A percentile compares a stretch with the other conserved stretches of the same genome.
Conservation (phyloP, 2,888 invertebrate species). For the Hirtodrosophila trivittata region DNA sequence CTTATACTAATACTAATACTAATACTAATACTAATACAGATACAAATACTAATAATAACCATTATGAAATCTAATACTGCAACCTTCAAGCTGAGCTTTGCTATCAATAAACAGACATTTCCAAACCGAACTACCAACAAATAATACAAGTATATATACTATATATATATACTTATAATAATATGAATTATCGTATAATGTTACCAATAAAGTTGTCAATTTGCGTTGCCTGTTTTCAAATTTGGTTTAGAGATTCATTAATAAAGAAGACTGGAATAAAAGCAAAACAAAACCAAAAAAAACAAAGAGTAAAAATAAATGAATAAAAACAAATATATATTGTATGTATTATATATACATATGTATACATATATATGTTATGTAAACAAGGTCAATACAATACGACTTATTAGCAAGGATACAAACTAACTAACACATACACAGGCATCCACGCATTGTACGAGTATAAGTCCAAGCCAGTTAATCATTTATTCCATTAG, state of each 20-base stretch:
- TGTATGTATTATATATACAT: slow-evolving; percentile 38
- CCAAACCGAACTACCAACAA: slow-evolving; percentile 41
- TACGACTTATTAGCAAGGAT: slow-evolving; percentile 40
- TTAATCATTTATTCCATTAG: slow-evolving; percentile 22
- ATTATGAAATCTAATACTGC: slow-evolving; percentile 52
- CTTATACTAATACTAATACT: slow-evolving; percentile 24
- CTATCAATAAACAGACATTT: slow-evolving; percentile 49
- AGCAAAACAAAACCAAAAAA: slow-evolving; percentile 56
- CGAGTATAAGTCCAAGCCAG: slow-evolving; percentile 19
- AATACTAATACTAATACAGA: slow-evolving; percentile 1
- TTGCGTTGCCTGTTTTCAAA: slow-evolving; percentile 51
- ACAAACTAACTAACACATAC: slow-evolving; percentile 23
- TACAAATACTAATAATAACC: slow-evolving; percentile 34
- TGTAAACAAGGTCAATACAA: slow-evolving; percentile 44
- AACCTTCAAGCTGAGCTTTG: slow-evolving; percentile 66
- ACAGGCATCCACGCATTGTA: too few species aligned
- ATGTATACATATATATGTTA: slow-evolving; percentile 17
- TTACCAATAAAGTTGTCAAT: slow-evolving; percentile 58
- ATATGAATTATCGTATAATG: slow-evolving; percentile 20
- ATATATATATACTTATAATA: slow-evolving; percentile 21
- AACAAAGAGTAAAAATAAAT: slow-evolving; percentile 40
- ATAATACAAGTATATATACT: slow-evolving; percentile 4
- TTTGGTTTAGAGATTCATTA: slow-evolving; percentile 53
- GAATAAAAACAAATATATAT: slow-evolving; percentile 48
- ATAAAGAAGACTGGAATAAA: slow-evolving; percentile 72